phyloP scores from a whole-genome alignment of 2,888 invertebrate genomes.

The Lasioglossum figueresi region DNA sequence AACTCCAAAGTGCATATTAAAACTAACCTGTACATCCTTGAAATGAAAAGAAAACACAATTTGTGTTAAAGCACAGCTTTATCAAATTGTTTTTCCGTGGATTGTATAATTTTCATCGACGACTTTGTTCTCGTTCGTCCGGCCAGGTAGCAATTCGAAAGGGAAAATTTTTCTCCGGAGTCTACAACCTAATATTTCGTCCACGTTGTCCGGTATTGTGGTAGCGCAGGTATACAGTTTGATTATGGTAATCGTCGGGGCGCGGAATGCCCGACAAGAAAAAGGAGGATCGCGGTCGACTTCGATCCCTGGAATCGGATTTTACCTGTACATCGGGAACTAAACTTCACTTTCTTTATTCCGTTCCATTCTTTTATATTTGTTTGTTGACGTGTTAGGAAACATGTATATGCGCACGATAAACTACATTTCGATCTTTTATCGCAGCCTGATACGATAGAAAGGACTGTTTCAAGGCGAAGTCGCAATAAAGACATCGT shows the following conservation, averaged over 20 bases:
- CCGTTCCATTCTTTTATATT: not conserved
- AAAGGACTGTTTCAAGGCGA: not conserved
- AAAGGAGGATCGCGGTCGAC: not conserved
- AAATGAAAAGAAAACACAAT: too few species aligned
- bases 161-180: not conserved
- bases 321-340: not conserved
- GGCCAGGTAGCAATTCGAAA: not conserved
- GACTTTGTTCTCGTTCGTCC: not conserved
- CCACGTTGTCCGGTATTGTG: not conserved
- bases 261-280: not conserved
- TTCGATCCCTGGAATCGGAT: not conserved
- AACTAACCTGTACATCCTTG: too few species aligned
- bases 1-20: too few species aligned
- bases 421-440: not conserved
- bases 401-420: not conserved
- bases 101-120: not conserved
- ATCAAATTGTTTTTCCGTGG: not conserved
- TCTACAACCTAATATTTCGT: not conserved
- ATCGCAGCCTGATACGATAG: not conserved
- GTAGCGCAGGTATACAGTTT: not conserved
- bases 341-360: not conserved
- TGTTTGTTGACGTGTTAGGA: not conserved
- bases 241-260: constrained; percentile 2
- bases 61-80: too few species aligned
- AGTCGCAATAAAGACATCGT: not conserved